Conservation (phyloP, 1,140 invertebrate genomes). For the Lineus longissimus region DNA sequence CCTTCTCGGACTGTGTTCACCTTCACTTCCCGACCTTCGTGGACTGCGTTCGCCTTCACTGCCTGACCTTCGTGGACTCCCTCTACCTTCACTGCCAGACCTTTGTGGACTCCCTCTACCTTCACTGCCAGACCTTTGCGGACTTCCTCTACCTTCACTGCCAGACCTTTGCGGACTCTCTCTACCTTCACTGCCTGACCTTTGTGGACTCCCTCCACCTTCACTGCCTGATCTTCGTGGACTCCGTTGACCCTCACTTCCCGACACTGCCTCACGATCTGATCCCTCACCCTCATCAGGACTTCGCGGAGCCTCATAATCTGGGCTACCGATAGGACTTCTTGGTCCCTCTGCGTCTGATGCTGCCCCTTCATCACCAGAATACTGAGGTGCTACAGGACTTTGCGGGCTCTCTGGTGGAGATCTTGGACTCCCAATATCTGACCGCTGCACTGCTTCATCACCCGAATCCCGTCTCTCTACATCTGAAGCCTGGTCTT, state of each 20-base stretch:
- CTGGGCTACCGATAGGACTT: constrained; percentile 11
- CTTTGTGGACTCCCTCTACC: neutral
- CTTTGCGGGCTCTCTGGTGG: neutral
- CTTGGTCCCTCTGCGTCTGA: neutral
- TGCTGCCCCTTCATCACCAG: neutral
- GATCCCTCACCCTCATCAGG: neutral
- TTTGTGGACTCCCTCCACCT: neutral
- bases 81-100: neutral
- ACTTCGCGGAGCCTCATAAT: neutral
- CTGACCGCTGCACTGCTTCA: neutral
- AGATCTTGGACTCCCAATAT: neutral
- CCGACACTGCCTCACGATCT: neutral
- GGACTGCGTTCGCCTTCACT: constrained; percentile 18
- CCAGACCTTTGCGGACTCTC: neutral
- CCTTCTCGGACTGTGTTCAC: constrained; percentile 10
- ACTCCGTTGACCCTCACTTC: neutral
- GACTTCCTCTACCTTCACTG: constrained; percentile 10
- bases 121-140: constrained; percentile 8
- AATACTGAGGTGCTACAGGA: neutral
- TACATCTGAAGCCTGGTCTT: neutral
- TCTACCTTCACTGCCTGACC: neutral
- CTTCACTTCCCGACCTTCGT: constrained; percentile 19
- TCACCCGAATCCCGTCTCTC: neutral
- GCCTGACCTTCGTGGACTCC: constrained; percentile 11
- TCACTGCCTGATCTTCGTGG: neutral